Evolutionary conservation across 2,113 vertebrate species (phyloP), one percentile per base, ranked within the genome.

Genomic region (Hiodon tergisus): DNA sequence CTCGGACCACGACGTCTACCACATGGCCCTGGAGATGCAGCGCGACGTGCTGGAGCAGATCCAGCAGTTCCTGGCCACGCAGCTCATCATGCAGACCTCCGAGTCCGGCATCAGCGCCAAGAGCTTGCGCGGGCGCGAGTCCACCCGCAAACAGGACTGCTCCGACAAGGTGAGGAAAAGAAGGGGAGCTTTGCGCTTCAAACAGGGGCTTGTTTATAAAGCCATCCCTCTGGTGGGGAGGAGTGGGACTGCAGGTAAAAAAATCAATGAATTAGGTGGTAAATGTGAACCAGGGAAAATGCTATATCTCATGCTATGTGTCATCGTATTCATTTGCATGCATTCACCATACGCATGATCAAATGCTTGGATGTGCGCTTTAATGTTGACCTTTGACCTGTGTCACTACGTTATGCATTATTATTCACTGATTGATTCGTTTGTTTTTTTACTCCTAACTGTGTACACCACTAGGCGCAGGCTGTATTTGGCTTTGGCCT

Each of bases 1-100:
- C 70, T 99, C 97, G 2, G 97, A 99, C 88, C 97, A 99, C 1
- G 97, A 99, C 73, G 97, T 99, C 46, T 99, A 95, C 88, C 97
- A 98, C 86, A 99, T 99, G 97, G 97, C 97, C 55, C 93, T 99
- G 80, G 97, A 99, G 88, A 99, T 99, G 97, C 97, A 98, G 82
- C 90, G 97, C 2, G 97, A 99, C 77, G 97, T 99, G 71, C 89
- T 99, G 83, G 97, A 99, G 85, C 97, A 99, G 82, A 97, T 99
- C 71, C 97, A 99, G 94, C 97, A 99, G 95, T 99, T 99, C 84
- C 90, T 99, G 85, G 97, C 97, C 87, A 99, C 97, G 2, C 97
- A 99, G 57, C 92, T 99, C 87, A 99, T 99, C 84, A 99, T 99
- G 97, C 97, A 99, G 86, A 99, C 97, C 4, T 98, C 97, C 0